Base-by-base conservation (phyloP, 2,888 invertebrate genomes). In the Orchesellides sinensis region DNA sequence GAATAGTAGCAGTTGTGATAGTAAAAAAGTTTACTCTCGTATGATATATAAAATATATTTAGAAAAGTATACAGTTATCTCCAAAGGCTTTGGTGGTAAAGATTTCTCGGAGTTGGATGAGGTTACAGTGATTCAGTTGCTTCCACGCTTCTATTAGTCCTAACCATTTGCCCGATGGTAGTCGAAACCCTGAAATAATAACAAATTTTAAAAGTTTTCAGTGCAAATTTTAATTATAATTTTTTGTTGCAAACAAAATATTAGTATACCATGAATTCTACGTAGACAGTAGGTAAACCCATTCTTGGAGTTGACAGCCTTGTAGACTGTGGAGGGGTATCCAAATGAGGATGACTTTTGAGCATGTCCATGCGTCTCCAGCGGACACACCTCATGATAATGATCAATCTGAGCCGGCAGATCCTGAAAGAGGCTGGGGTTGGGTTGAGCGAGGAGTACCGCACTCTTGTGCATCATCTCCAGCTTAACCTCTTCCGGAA, bases 11-110 rank as follows among this genome's bases (percentile, higher is more conserved):
- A n/a, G n/a, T n/a, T n/a, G n/a, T n/a, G n/a, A n/a, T n/a, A n/a
- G n/a, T n/a, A n/a, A n/a, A n/a, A n/a, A n/a, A n/a, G n/a, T n/a
- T n/a, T n/a, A n/a, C n/a, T n/a, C n/a, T n/a, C n/a, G n/a, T n/a
- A n/a, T n/a, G n/a, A n/a, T n/a, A n/a, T 17, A 4, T 47, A 12
- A 47, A 47, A 12, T 35, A 72, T 29, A 47, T 47, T 45, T 65
- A 40, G 21, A 29, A 23, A 25, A 1, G 12, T 14, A 93, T 91
- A 97, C 97, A 98, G 91, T 95, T 94, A 92, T 99, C 99, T 88
- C 96, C 96, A 91, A 99, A 99, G 61, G 96, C 95, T 91, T 97
- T 96, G 49, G 98, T 98, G 45, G 96, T 95, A 91, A 98, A 98
- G 88, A 96, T 95, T 90, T 98, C 98, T 89, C 96, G 93, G 79